Evolutionary conservation across 2,888 invertebrate genomes (phyloP).

Genomic region (Aleiodes leptofemur): DNA sequence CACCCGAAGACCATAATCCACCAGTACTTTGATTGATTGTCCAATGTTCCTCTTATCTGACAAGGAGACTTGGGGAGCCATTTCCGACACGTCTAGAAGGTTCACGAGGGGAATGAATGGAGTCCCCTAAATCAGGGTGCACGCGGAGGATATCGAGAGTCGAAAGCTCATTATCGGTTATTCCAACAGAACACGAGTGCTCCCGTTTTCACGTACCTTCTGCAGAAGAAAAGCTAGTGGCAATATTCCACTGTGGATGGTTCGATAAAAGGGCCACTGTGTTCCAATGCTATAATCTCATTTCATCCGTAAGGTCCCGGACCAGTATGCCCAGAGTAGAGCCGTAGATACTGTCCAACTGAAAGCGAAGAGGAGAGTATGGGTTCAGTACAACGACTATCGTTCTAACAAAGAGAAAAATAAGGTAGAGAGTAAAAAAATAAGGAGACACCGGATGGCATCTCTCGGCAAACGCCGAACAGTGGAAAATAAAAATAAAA

Average conservation of each 20-base stretch:
- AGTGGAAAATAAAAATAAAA: conserved; percentile 3
- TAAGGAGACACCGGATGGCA: neutral
- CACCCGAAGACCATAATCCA: neutral
- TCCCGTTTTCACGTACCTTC: conserved; percentile 9
- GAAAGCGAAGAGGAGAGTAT: neutral
- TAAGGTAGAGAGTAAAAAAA: conserved; percentile 15
- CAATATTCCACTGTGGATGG: conserved; percentile 3
- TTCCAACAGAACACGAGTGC: conserved; percentile 27
- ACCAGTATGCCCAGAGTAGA: conserved; percentile 15
- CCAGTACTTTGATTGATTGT: conserved; percentile 42
- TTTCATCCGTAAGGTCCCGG: conserved; percentile 40
- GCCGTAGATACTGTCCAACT: conserved; percentile 4
- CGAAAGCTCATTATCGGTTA: conserved; percentile 49
- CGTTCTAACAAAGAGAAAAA: conserved; percentile 9
- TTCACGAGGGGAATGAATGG: conserved; percentile 8
- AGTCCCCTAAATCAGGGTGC: conserved; percentile 35
- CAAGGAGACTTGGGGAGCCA: conserved; percentile 25
- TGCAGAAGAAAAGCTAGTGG: neutral
- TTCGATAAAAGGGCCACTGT: conserved; percentile 44
- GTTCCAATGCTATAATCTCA: conserved; percentile 42
- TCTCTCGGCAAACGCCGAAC: neutral
- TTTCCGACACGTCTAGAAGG: conserved; percentile 29
- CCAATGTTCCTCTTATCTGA: conserved; percentile 33
- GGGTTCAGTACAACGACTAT: neutral
- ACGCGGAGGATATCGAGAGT: conserved; percentile 20